Base-by-base conservation (phyloP, 2,113 vertebrate species). In the Amazona guildingii region DNA sequence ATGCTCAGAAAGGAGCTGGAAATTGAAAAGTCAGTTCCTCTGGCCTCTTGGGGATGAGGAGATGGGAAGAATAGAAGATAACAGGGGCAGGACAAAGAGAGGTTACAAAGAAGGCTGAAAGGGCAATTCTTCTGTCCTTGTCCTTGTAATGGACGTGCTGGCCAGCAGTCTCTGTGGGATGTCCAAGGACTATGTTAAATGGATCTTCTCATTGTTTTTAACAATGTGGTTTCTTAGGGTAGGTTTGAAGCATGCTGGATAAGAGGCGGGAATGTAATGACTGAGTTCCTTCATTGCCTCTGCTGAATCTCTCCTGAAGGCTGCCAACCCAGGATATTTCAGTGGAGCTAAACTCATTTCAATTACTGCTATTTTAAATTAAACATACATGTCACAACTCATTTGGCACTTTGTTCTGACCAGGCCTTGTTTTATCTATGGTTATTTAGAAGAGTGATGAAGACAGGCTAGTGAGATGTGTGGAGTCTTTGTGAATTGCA, bases 331-430 rank as follows among this genome's bases (percentile, higher is more conserved):
- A 62, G 67, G 73, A 46, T 84, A 39, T 80, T 94, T 88, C 74
- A 84, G 31, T 51, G 57, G 52, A 68, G 83, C 28, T 88, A 92
- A 90, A 68, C 41, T 46, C 27, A 57, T 69, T 83, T 92, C 48
- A 88, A 33, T 95, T 94, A 89, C 48, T 92, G 51, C 24, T 94
- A 72, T 89, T 92, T 96, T 95, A 91, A 89, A 96, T 92, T 91
- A 76, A 78, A 94, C 78, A 75, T 86, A 48, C 43, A 69, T 69
- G 81, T 91, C 83, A 68, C 66, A 76, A 89, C 48, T 79, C 27
- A 81, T 88, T 86, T 93, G 64, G 41, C 46, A 44, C 68, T 93
- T 75, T 63, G 20, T 43, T 92, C 85, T 95, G 76, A 63, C 51
- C 12, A 2, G 86, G 73, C 55, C 55, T 80, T 93, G 33, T 80